These are phyloP conservation scores for Perca flavescens DNA, from an alignment of 2,113 vertebrate species.

Conservation along the genomic window DNA sequence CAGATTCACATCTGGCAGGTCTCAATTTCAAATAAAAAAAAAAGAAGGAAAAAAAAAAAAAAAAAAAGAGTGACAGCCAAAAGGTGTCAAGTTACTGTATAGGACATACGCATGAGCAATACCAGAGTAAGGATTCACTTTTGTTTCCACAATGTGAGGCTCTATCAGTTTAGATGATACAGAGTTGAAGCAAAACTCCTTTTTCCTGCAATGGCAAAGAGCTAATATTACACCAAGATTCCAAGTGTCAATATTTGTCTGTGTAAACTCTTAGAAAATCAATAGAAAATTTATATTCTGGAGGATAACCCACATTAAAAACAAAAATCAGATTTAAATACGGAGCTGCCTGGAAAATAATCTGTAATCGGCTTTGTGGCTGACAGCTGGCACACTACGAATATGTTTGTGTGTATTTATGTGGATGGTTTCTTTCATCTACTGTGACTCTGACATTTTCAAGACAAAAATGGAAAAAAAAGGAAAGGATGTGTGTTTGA, in stretches of 20 bases:
- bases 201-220: neutral
- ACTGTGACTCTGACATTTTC: neutral
- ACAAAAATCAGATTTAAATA: conserved; percentile 5
- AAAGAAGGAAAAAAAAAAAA: neutral
- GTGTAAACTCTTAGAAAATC: conserved; percentile 9
- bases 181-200: neutral
- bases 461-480: neutral
- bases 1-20: neutral
- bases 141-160: neutral
- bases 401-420: neutral
- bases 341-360: neutral
- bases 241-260: neutral
- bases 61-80: neutral
- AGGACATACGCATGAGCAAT: no score
- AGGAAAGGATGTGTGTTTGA: neutral
- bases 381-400: conserved; percentile 14
- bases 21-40: neutral
- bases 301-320: neutral
- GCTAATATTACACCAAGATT: conserved; percentile 3
- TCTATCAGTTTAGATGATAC: neutral
- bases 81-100: neutral
- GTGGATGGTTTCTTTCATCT: conserved; percentile 8
- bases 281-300: neutral
- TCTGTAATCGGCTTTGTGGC: conserved; percentile 6
- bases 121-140: conserved; percentile 11